These are phyloP conservation scores for Montipora sp. DNA, from an alignment of 64 coral and sea anemone genomes.

Conservation along the genomic window DNA sequence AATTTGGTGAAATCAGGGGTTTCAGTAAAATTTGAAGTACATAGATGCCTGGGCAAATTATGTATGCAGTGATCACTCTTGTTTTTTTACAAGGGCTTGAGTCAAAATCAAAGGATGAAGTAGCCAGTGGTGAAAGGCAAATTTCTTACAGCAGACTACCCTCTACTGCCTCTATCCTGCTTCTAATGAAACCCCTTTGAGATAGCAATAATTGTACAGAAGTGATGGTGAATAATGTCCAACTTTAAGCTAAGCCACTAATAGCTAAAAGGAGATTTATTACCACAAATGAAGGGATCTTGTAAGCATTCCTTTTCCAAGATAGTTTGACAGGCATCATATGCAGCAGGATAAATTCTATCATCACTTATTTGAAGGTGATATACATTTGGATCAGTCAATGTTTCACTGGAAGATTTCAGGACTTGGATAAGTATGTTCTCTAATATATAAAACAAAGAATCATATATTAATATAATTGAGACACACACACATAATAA, in stretches of 20 bases:
- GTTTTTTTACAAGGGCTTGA: too few species aligned
- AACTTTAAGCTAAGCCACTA: background rate
- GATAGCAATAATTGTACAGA: background rate
- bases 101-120: too few species aligned
- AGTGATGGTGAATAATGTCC: background rate
- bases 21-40: too few species aligned
- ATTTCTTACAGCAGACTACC: too few species aligned
- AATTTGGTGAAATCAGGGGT: too few species aligned
- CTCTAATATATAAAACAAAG: background rate
- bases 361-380: background rate
- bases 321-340: conserved; percentile 24
- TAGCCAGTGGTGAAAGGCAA: too few species aligned
- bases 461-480: background rate
- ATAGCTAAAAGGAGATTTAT: background rate
- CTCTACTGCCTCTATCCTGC: too few species aligned
- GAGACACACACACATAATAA: background rate
- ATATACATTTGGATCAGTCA: background rate
- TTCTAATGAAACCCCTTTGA: too few species aligned
- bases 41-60: too few species aligned
- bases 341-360: conserved; percentile 20
- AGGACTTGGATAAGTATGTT: background rate
- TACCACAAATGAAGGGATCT: conserved; percentile 33
- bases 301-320: conserved; percentile 20
- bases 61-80: too few species aligned
- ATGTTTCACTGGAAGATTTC: background rate